Percentiles rank a stretch among this genome's conserved stretches.
Conservation (phyloP, 2,113 vertebrate genomes). For the Cercopithecus mona region DNA sequence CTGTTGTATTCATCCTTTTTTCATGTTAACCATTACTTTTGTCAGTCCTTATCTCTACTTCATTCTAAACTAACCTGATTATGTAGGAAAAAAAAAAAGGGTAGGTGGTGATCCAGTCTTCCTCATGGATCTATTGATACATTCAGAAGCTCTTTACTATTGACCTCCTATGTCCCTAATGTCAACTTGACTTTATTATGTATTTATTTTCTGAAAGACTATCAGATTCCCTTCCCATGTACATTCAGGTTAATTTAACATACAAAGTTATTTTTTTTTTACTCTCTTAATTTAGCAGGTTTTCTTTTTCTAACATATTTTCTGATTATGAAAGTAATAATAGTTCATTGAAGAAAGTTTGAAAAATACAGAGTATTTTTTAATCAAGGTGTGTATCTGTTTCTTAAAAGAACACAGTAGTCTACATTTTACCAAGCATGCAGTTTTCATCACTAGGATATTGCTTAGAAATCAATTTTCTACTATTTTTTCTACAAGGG, state of each 20-base stretch:
- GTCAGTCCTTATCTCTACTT: not conserved
- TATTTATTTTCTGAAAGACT: conserved; percentile 50
- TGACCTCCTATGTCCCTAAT: not conserved
- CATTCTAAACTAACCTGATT: not conserved
- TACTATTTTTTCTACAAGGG: not conserved
- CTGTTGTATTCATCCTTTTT: not conserved
- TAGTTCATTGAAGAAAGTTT: conserved; percentile 25
- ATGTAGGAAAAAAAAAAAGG: not conserved
- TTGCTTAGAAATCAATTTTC: not conserved
- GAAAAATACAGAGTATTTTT: conserved; percentile 4
- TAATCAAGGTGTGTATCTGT: not conserved
- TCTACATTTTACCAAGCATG: not conserved
- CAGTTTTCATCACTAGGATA: not conserved
- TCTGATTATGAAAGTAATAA: conserved; percentile 31
- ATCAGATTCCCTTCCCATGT: not conserved
- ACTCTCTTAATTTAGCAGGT: not conserved
- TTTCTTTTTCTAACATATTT: not conserved
- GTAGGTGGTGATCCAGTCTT: not conserved
- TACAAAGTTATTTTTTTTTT: conserved; percentile 5
- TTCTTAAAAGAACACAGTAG: not conserved
- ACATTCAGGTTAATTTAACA: conserved; percentile 4
- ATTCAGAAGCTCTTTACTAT: not conserved
- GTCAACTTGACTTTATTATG: not conserved
- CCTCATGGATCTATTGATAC: not conserved
- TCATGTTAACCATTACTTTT: not conserved